Conservation (phyloP, 2,797 vertebrate species). For the Poeciliopsis gracilis region DNA sequence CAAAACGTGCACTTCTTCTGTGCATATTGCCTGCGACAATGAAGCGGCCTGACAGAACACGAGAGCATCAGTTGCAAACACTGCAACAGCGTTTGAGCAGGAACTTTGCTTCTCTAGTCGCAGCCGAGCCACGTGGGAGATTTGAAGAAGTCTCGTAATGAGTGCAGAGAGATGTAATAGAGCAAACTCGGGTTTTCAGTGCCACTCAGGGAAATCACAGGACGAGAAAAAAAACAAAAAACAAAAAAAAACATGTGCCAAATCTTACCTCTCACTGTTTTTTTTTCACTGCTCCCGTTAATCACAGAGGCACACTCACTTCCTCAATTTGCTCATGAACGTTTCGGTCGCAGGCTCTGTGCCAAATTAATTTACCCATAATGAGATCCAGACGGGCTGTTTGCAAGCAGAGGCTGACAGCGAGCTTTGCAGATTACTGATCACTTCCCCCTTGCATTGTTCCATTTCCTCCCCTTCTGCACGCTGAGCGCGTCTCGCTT, state of each 20-base stretch:
- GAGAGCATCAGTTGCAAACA: neutral
- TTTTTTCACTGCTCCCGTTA: neutral
- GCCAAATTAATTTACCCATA: slow-evolving; percentile 58
- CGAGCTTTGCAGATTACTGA: slow-evolving; percentile 53
- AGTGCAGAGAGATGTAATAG: neutral
- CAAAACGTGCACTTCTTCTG: neutral
- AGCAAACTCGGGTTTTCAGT: slow-evolving; percentile 12
- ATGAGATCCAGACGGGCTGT: slow-evolving; percentile 62
- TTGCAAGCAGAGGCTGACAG: slow-evolving; percentile 46
- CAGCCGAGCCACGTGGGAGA: neutral
- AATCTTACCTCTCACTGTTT: slow-evolving; percentile 8
- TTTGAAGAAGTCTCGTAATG: slow-evolving; percentile 3
- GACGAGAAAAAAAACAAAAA: slow-evolving; percentile 6
- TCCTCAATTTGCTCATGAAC: slow-evolving; percentile 17
- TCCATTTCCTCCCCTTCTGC: slow-evolving; percentile 55
- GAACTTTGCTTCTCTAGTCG: neutral
- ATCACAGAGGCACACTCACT: slow-evolving; percentile 20
- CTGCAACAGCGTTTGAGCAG: neutral
- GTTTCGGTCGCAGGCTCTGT: slow-evolving; percentile 15
- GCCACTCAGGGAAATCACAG: slow-evolving; percentile 21
- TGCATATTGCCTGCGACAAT: neutral
- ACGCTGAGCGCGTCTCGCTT: slow-evolving; percentile 26
- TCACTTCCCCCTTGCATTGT: slow-evolving; percentile 62
- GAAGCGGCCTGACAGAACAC: neutral
- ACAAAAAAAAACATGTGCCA: slow-evolving; percentile 14